Conservation (phyloP, 2,113 vertebrate species). For the Camelus bactrianus region DNA sequence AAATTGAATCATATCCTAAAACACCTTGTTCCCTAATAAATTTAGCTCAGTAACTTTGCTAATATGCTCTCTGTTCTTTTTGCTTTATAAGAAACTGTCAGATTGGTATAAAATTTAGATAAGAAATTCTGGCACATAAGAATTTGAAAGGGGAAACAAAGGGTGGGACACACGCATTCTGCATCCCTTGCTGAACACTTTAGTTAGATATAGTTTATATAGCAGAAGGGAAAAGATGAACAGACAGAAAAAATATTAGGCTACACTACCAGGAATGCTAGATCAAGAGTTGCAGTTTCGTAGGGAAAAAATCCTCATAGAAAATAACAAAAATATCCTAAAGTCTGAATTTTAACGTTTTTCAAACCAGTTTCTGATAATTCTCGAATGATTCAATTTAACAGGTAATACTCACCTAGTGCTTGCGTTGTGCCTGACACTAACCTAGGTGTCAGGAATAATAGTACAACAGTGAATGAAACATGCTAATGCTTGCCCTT, state of each 20-base stretch:
- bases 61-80: not conserved
- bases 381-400: not conserved
- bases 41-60: not conserved
- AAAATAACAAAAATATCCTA: not conserved
- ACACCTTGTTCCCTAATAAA: not conserved
- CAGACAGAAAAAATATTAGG: no score
- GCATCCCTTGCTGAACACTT: not conserved
- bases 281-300: not conserved
- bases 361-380: not conserved
- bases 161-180: accelerated
- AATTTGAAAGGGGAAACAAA: no score
- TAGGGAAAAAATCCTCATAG: not conserved
- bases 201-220: not conserved
- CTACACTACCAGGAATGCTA: no score
- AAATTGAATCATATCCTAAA: not conserved
- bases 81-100: not conserved
- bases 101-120: not conserved
- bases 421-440: accelerated
- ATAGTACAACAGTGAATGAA: accelerated
- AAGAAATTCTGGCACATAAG: not conserved
- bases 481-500: accelerated
- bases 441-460: not conserved
- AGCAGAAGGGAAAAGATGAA: not conserved
- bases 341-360: not conserved
- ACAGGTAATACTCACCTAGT: not conserved